Base-by-base conservation (phyloP, 2,113 vertebrate species). In the Corvus cornix region DNA sequence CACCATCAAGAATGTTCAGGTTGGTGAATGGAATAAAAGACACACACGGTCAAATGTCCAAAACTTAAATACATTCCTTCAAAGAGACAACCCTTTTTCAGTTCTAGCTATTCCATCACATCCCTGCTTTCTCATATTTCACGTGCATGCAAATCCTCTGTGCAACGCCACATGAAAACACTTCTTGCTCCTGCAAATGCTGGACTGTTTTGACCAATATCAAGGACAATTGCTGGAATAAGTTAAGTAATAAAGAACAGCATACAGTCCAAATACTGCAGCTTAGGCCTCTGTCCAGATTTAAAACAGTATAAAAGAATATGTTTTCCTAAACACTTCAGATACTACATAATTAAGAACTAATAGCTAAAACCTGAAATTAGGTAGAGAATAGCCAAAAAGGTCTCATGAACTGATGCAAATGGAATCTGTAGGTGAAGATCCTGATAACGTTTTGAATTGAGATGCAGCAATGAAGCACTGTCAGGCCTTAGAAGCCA, bases 1-100 rank as follows among this genome's bases (percentile, higher is more conserved):
- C 19, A 74, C 30, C 37, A 46, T 3, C 4, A 16, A 20, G 82
- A 59, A 49, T 0, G 0, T 35, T 76, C 16, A 49, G 10, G 13
- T 13, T 39, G 19, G 19, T 35, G 68, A 51, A 55, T 4, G 31
- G 30, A 67, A 23, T 26, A 68, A 53, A 27, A 68, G 2, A 64
- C 23, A 84, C 35, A 18, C 17, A 43, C 16, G 27, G 21, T 4
- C 37, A 56, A 46, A 55, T 23, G 20, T 44, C 46, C 46, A 58
- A 51, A 82, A 52, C 27, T 51, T 27, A 56, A 35, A 59, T 7
- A 48, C 2, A 2, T 37, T 77, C 27, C 27, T 63, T 19, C 12
- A 59, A 39, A 69, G 43, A 51, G 3, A 39, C 12, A 69, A 28
- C 1, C 6, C 35, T 14, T 9, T 82, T 56, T 28, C 33, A 58